Evolutionary conservation across 2,113 vertebrate species (phyloP).

Genomic region (Oryzias woworae): DNA sequence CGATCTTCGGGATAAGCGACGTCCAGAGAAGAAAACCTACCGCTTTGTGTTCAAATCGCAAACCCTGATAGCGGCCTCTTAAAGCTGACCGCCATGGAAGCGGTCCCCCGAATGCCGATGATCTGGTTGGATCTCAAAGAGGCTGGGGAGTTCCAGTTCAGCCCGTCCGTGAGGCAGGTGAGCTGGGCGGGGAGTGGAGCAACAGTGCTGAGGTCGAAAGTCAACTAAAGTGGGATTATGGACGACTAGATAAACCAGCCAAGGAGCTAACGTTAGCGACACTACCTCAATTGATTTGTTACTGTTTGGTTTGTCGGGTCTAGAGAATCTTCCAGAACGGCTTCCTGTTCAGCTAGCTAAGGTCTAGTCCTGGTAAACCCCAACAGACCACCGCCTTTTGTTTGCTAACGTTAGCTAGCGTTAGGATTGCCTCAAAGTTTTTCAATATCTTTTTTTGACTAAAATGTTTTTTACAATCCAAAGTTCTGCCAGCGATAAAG

Average conservation of each 20-base stretch:
- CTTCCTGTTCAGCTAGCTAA: constrained; percentile 24
- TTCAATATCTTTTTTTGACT: constrained; percentile 4
- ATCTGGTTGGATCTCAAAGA: constrained; percentile 96
- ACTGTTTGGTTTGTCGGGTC: neutral
- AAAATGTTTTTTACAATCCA: neutral
- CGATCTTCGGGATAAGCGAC: constrained; percentile 15
- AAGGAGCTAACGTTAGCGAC: neutral
- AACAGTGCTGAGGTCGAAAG: constrained; percentile 72
- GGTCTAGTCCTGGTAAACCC: constrained; percentile 4
- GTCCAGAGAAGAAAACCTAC: neutral
- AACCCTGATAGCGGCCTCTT: constrained; percentile 7
- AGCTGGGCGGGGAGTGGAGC: constrained; percentile 70
- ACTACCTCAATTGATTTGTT: neutral
- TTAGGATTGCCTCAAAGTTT: constrained; percentile 2
- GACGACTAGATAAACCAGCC: constrained; percentile 2
- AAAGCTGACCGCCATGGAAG: constrained; percentile 84
- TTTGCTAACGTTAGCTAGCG: constrained; percentile 64
- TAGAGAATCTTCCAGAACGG: constrained; percentile 32
- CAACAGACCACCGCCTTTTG: constrained; percentile 54
- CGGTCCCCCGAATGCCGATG: constrained; percentile 98
- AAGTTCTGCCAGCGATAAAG: neutral
- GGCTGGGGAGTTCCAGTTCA: constrained; percentile 80
- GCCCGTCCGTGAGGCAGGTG: constrained; percentile 79
- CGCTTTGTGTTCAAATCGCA: constrained; percentile 2
- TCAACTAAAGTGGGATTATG: constrained; percentile 40